Evolutionary conservation across 2,888 invertebrate species (phyloP), one percentile per base, ranked within the genome.

Genomic region (Nomada fabriciana): DNA sequence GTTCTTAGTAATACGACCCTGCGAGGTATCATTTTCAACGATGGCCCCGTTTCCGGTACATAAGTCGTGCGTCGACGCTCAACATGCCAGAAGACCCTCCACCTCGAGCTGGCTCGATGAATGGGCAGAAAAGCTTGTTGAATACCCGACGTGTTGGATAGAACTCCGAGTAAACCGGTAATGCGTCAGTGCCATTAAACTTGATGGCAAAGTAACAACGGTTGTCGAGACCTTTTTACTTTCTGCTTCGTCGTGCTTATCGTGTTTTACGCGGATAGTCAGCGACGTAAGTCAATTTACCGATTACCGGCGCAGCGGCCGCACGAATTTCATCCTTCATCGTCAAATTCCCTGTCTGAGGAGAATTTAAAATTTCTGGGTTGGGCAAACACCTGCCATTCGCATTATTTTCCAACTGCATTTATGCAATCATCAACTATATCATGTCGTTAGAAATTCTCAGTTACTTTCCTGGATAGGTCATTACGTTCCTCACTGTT

Each of bases 101-200:
- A 13, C 43, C 50, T 7, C 11, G 2, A 10, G 20, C 13, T 20
- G 13, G 15, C 23, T 53, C 23, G 57, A 60, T 69, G 20, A 47
- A 53, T 13, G 53, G 11, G n/a, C 2, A 23, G 50, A 47, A 50
- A 67, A 67, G 42, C 77, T 77, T 47, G 73, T 63, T 18, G 78
- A 65, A 53, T 72, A 60, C 10, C 18, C 0, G 3, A 36, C 7
- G 18, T 55, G 60, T 47, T 29, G 25, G 18, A 18, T 9, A 52
- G 53, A 25, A 36, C 52, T 63, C 23, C 36, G 55, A 52, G 36
- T 43, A 10, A 36, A 25, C 23, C 53, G 36, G 29, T 59, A 69
- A 73, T 64, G 78, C 68, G 57, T 78, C 63, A 52, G 53, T 57
- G 57, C 15, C 74, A 43, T 79, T 73, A 74, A 59, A 69, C 59